A percentile compares a stretch with the other conserved stretches of the same genome.
phyloP scores from a whole-genome alignment of 2,888 invertebrate genomes.

The Dicyrtomina minuta region DNA sequence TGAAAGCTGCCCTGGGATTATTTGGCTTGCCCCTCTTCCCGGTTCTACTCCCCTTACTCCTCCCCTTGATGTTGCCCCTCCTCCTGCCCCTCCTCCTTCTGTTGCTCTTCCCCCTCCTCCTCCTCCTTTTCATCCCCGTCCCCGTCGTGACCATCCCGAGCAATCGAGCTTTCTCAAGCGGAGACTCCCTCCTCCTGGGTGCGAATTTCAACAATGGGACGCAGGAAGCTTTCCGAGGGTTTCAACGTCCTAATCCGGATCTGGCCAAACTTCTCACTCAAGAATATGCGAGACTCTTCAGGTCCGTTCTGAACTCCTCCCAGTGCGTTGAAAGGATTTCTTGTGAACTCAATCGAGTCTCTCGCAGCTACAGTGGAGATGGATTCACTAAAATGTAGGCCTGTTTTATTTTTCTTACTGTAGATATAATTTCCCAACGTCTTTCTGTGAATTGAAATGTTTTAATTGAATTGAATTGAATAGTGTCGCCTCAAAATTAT shows the following conservation, averaged over 20 bases:
- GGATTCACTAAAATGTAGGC: conserved; percentile 30
- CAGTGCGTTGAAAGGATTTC: conserved; percentile 38
- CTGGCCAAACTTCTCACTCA: conserved; percentile 13
- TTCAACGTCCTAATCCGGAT: not conserved
- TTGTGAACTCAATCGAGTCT: conserved; percentile 32
- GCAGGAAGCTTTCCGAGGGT: not conserved
- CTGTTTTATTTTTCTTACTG: no score
- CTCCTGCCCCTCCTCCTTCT: conserved; percentile 24
- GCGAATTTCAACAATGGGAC: conserved; percentile 8
- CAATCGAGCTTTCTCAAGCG: conserved; percentile 1
- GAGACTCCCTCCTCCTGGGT: not conserved
- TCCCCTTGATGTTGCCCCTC: conserved; percentile 8
- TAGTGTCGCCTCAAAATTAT: conserved; percentile 10
- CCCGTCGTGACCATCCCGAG: conserved; percentile 26
- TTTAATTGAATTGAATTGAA: not conserved
- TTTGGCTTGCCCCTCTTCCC: conserved; percentile 20
- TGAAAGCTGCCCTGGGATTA: conserved; percentile 5
- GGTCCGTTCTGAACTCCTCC: conserved; percentile 15
- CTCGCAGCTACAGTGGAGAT: conserved; percentile 31
- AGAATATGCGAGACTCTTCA: conserved; percentile 21
- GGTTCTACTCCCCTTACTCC: conserved; percentile 10
- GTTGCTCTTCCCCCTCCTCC: conserved; percentile 12
- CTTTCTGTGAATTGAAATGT: not conserved
- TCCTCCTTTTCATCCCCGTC: conserved; percentile 28
- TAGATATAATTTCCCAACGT: not conserved